Base-by-base conservation (phyloP, 2,113 vertebrate species). In the Erinaceus europaeus region DNA sequence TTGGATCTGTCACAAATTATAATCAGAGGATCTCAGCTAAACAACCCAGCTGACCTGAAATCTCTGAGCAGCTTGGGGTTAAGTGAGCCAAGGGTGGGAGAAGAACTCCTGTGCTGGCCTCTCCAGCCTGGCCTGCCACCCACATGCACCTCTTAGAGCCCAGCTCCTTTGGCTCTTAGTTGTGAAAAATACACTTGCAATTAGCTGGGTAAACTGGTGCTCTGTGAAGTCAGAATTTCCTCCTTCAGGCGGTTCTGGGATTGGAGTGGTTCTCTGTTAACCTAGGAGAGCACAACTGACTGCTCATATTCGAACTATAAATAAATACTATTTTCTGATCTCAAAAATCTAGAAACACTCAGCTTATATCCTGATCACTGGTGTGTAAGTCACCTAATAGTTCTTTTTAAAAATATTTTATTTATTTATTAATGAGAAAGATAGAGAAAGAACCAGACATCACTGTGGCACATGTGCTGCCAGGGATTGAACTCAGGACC, bases 291-390 rank as follows among this genome's bases (percentile, higher is more conserved):
- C 68, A 20, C 20, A 83, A 32, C 57, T 50, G 29, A 59, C 44
- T 59, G 69, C 50, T 17, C 2, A 14, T 48, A 29, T 75, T 74
- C 57, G 82, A 69, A n/a, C 29, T n/a, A n/a, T n/a, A n/a, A n/a
- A 5, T 40, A 67, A 67, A n/a, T 36, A 18, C 72, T 50, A 40
- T 53, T 71, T 84, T 91, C 61, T 91, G 65, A 79, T 85, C 57
- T 79, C 53, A 65, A 44, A 83, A 38, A 71, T n/a, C 75, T 73
- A 53, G 48, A 61, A 82, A 61, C 12, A 27, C 48, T n/a, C 40
- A 34, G 20, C n/a, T 62, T 73, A 59, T 53, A 68, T 46, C 40
- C 20, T 69, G 13, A 20, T 11, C 18, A 50, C 27, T 64, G 81
- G 53, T 50, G 40, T 52, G 42, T 81, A 68, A n/a, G 29, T 81